A percentile compares a stretch with the other conserved stretches of the same genome.
Evolutionary conservation across 2,888 invertebrate species (phyloP).

Genomic region (Marronus borbonicus): DNA sequence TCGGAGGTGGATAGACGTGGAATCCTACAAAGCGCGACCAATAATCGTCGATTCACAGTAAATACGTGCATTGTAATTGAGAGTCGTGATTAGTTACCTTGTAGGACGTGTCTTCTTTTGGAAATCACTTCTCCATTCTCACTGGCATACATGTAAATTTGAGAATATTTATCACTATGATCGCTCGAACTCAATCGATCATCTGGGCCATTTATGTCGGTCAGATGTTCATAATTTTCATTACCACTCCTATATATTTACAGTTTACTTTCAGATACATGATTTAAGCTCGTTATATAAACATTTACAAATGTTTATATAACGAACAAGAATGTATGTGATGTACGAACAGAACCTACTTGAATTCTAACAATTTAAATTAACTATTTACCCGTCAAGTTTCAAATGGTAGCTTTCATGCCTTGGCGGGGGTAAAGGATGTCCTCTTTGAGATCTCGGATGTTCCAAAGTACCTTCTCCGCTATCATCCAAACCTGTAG

Average conservation of each 20-base stretch:
- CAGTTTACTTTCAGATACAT: slow-evolving; percentile 34
- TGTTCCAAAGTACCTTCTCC: slow-evolving; percentile 82
- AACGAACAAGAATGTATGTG: not conserved
- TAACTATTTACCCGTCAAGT: slow-evolving; percentile 71
- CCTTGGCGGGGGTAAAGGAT: slow-evolving; percentile 78
- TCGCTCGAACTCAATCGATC: slow-evolving; percentile 77
- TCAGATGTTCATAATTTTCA: slow-evolving; percentile 79
- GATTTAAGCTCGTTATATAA: slow-evolving; percentile 23
- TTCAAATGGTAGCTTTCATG: slow-evolving; percentile 86
- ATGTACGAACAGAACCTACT: not conserved
- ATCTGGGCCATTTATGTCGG: slow-evolving; percentile 74
- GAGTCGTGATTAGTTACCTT: slow-evolving; percentile 54
- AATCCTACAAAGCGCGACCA: slow-evolving; percentile 71
- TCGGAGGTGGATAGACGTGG: slow-evolving; percentile 88
- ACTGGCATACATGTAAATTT: slow-evolving; percentile 77
- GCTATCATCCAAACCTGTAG: slow-evolving; percentile 74
- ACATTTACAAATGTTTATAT: slow-evolving; percentile 26
- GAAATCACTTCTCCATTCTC: slow-evolving; percentile 71
- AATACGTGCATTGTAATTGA: not conserved
- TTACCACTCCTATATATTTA: slow-evolving; percentile 72
- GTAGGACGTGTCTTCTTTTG: slow-evolving; percentile 60
- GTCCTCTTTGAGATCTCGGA: slow-evolving; percentile 76
- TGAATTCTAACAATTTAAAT: not conserved
- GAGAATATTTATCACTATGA: slow-evolving; percentile 78
- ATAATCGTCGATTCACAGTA: not conserved